Base-by-base conservation (phyloP, 2,888 invertebrate species). In the Ophion slaviceki region DNA sequence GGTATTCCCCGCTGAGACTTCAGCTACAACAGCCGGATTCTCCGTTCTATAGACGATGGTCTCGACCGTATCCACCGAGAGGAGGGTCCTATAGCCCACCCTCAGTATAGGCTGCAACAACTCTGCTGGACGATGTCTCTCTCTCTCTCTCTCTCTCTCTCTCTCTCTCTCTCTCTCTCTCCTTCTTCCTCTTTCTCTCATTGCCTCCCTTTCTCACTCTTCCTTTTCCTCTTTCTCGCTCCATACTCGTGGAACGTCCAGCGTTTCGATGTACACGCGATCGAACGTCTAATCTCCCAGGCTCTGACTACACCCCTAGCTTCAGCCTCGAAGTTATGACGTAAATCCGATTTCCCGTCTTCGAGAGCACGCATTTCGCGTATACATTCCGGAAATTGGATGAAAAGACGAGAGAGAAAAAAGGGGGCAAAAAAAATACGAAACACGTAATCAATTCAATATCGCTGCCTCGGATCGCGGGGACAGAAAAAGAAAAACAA, bases 1-100 rank as follows among this genome's bases (percentile, higher is more conserved):
- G 74, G 70, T 78, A 82, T 85, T 80, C 80, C 87, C 87, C 79
- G 62, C 84, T 66, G 87, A 84, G 85, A 86, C 82, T 86, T 87
- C 70, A 64, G 80, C 85, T 84, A 80, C 85, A 81, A 81, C 83
- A 82, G 87, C 84, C 74, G 81, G 80, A 86, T 84, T 84, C 76
- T 76, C 80, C 68, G 75, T 82, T 78, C 70, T 82, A 71, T 67
- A 77, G 84, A 84, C 80, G 84, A 62, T 72, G 72, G 66, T 76
- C 75, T 83, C 79, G 80, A 71, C 72, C 32, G 53, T 53, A 74
- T 68, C 72, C 72, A 62, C 59, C 80, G 62, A 66, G 70, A 47
- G 62, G 47, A 75, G 40, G 62, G 6, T 64, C n/a, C 64, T 70
- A 75, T 57, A 64, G 59, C 84, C 59, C 84, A 80, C 80, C 80